Evolutionary conservation across 2,888 invertebrate species (phyloP).

Genomic region (Drosophila engyochracea): DNA sequence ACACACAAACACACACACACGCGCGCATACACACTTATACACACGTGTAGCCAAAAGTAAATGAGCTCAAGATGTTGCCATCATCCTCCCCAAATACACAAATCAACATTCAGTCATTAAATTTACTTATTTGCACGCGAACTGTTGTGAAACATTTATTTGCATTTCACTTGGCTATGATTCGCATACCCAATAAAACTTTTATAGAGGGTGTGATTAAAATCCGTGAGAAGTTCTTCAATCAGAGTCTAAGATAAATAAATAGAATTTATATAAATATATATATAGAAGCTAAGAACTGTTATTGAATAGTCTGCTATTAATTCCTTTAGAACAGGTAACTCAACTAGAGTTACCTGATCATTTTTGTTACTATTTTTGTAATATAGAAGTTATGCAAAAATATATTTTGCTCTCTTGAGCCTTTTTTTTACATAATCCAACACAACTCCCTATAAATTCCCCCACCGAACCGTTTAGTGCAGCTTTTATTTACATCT

Average conservation of each 20-base stretch:
- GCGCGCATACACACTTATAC: background rate
- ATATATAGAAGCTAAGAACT: background rate
- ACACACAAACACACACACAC: constrained; percentile 3
- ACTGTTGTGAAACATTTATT: constrained; percentile 41
- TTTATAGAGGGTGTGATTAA: background rate
- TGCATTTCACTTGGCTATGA: constrained; percentile 32
- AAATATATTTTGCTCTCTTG: background rate
- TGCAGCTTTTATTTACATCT: background rate
- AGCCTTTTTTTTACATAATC: background rate
- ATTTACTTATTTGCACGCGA: constrained; percentile 46
- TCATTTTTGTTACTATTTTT: background rate
- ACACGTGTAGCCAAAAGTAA: constrained; percentile 41
- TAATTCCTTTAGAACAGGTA: too few relatives aligned
- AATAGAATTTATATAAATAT: background rate
- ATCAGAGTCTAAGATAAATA: background rate
- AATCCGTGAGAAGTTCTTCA: background rate
- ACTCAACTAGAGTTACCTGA: background rate
- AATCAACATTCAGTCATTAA: constrained; percentile 52
- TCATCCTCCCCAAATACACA: constrained; percentile 5
- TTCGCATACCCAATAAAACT: constrained; percentile 12
- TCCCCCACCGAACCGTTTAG: background rate
- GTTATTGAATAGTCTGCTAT: background rate
- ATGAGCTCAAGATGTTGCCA: constrained; percentile 67
- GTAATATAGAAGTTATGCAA: background rate
- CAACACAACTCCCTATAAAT: background rate